Conservation (phyloP, 2,888 invertebrate genomes). For the Drosophila borborema region DNA sequence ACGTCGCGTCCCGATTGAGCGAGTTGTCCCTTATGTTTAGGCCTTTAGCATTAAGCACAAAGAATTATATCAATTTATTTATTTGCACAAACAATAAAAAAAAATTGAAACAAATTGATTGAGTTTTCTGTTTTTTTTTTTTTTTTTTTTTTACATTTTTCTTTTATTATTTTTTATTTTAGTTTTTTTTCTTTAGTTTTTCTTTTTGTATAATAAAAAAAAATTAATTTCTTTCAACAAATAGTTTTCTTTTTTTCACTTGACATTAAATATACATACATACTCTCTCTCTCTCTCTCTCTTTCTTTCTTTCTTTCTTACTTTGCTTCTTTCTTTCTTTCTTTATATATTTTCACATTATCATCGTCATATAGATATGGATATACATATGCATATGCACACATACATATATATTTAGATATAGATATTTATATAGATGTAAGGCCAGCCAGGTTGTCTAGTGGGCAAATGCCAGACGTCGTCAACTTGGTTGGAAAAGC, state of each 20-base stretch:
- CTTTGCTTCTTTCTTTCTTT: slow-evolving; percentile 10
- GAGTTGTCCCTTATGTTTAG: slow-evolving; percentile 31
- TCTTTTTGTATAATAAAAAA: slow-evolving; percentile 75
- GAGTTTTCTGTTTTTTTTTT: slow-evolving; percentile 31
- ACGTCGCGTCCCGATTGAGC: slow-evolving; percentile 4
- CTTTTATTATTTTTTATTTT: slow-evolving; percentile 56
- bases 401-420: slow-evolving; percentile 22
- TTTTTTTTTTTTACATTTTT: slow-evolving; percentile 52
- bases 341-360: slow-evolving; percentile 38
- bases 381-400: background rate
- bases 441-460: slow-evolving; percentile 36
- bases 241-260: slow-evolving; percentile 70
- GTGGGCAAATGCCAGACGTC: slow-evolving; percentile 28
- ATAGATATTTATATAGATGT: slow-evolving; percentile 38
- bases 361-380: slow-evolving; percentile 45
- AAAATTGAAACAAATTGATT: slow-evolving; percentile 22
- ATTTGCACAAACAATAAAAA: slow-evolving; percentile 42
- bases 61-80: slow-evolving; percentile 47
- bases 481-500: slow-evolving; percentile 61
- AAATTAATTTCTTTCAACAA: slow-evolving; percentile 76
- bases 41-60: slow-evolving; percentile 43
- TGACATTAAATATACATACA: slow-evolving; percentile 78
- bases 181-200: slow-evolving; percentile 60
- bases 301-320: background rate
- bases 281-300: slow-evolving; percentile 1